phyloP scores from a whole-genome alignment of 2,888 invertebrate species.

The Sympetrum striolatum region DNA sequence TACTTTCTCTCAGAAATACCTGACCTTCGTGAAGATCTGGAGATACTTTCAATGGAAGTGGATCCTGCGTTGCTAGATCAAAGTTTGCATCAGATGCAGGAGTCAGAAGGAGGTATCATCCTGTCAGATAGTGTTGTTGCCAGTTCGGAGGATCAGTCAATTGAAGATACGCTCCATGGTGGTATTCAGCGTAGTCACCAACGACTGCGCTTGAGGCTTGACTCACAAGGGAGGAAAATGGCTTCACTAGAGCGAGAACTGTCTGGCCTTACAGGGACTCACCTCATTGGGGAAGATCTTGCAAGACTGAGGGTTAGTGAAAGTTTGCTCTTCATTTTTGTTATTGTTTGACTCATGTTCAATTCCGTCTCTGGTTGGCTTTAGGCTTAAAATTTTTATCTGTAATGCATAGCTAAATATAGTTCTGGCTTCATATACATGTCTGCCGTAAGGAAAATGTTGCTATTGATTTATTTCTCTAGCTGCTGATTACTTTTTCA shows the following conservation, averaged over 20 bases:
- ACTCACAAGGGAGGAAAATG: constrained; percentile 19
- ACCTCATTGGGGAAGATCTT: constrained; percentile 28
- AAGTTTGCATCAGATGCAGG: neutral
- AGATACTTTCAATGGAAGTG: constrained; percentile 20
- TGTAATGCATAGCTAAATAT: too few relatives aligned
- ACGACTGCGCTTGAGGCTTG: neutral
- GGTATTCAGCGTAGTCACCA: constrained; percentile 9
- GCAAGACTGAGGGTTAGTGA: constrained; percentile 27
- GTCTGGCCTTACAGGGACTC: neutral
- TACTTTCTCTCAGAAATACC: constrained; percentile 2
- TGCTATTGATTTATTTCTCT: too few relatives aligned
- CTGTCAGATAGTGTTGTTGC: neutral
- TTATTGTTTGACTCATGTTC: neutral
- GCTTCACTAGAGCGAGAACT: constrained; percentile 17
- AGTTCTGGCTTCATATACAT: neutral
- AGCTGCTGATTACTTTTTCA: too few relatives aligned
- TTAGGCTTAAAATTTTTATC: too few relatives aligned
- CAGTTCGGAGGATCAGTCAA: neutral
- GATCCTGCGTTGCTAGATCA: neutral
- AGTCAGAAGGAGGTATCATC: neutral
- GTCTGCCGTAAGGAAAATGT: neutral
- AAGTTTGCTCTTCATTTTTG: neutral
- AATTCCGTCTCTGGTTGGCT: too few relatives aligned
- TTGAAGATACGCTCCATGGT: constrained; percentile 15
- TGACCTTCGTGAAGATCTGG: constrained; percentile 21